Evolutionary conservation across 1,140 invertebrate species (phyloP), one percentile per base, ranked within the genome.

Genomic region (Pararge aegeria): DNA sequence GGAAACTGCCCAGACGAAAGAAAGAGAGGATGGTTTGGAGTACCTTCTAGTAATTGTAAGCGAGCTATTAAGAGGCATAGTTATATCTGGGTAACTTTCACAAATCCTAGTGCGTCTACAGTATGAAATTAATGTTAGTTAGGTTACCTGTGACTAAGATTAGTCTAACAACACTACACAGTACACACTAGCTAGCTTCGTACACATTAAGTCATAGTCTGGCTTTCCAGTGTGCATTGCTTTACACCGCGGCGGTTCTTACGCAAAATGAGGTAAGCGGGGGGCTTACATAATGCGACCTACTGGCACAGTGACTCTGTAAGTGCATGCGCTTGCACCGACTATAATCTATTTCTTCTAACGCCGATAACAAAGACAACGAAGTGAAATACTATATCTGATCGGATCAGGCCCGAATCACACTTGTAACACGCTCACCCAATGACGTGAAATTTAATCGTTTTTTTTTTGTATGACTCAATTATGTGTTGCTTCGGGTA

Each of bases 301-400:
- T 66, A 86, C 57, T 86, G 80, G 75, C 83, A 82, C 70, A 86
- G 75, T 86, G 83, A 86, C 83, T 86, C 79, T 77, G 73, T 77
- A 64, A 69, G 65, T 72, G 70, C 70, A 75, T 71, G 65, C 76
- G 79, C 75, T 79, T 80, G 74, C 75, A 75, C 66, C 67, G 48
- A 70, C 58, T 70, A 56, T 67, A 68, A 70, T 76, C 67, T 76
- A 73, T 71, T 69, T 78, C 69, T 67, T 70, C 66, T 67, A 55
- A 66, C 48, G 48, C 12, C 12, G 7, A 27, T 27, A 16, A 18
- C 48, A 27, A 50, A 29, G n/a, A 16, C 27, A 27, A 19, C 15
- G 27, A 34, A 51, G 34, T 19, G 20, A 51, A 15, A 30, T 16
- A 16, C 13, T 24, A 24, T 24, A 24, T 24, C 24, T n/a, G n/a